A percentile compares a stretch with the other conserved stretches of the same genome.
These are phyloP conservation scores for Enteromius thamalakanensis DNA, from an alignment of 2,797 vertebrate genomes.

Conservation along the genomic window DNA sequence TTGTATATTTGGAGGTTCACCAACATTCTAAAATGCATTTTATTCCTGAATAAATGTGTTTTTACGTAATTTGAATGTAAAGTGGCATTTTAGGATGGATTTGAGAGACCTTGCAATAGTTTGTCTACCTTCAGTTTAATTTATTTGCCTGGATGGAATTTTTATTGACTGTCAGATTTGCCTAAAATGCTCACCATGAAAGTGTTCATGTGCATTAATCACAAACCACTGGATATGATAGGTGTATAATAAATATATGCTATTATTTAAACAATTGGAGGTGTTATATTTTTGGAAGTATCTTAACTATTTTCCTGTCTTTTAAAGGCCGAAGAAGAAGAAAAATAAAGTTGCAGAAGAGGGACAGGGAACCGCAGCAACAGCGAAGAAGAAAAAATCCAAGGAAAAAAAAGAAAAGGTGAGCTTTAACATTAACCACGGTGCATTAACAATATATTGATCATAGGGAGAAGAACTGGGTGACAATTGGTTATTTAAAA, in stretches of 20 bases:
- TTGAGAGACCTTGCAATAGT: not conserved
- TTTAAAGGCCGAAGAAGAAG: slow-evolving; percentile 55
- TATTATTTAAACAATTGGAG: not conserved
- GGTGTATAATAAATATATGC: not conserved
- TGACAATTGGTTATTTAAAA: not conserved
- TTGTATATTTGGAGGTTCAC: not conserved
- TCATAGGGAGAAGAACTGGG: not conserved
- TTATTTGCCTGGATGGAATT: not conserved
- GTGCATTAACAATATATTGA: not conserved
- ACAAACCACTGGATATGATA: not conserved
- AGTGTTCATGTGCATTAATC: not conserved
- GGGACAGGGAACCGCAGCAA: slow-evolving; percentile 2
- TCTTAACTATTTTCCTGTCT: not conserved
- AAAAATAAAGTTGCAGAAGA: slow-evolving; percentile 40
- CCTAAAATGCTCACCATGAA: not conserved
- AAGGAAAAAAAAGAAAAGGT: slow-evolving; percentile 52
- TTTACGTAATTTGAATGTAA: not conserved
- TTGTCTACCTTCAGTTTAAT: not conserved
- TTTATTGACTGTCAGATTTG: not conserved
- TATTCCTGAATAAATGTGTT: not conserved
- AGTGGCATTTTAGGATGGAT: not conserved
- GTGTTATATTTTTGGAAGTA: not conserved
- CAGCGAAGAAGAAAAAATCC: slow-evolving; percentile 45
- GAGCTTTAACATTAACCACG: not conserved
- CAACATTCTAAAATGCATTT: not conserved